These are phyloP conservation scores for Alethe diademata DNA, from an alignment of 2,113 vertebrate genomes.

Conservation along the genomic window DNA sequence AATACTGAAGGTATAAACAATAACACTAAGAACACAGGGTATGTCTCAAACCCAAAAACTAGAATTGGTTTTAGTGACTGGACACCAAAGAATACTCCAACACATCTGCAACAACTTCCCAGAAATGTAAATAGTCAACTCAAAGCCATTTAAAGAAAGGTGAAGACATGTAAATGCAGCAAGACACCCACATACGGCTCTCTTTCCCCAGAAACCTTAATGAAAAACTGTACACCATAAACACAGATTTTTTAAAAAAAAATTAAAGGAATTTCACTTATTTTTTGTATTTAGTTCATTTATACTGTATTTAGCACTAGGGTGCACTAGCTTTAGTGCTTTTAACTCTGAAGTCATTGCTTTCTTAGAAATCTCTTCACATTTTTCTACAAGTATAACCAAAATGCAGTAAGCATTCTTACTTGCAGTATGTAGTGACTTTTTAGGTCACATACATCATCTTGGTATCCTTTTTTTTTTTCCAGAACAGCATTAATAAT, in stretches of 20 bases:
- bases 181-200: neutral
- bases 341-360: neutral
- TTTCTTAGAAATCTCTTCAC: neutral
- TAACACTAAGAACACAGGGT: neutral
- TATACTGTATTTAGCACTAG: neutral
- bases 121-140: neutral
- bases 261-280: neutral
- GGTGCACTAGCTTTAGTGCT: neutral
- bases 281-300: neutral
- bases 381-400: neutral
- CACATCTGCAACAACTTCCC: neutral
- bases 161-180: neutral
- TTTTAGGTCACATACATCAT: neutral
- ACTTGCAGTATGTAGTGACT: neutral
- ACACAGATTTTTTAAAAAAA: neutral
- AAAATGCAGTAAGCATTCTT: neutral
- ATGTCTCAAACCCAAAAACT: neutral
- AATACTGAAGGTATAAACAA: neutral
- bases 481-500: neutral
- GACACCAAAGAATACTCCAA: neutral
- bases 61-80: neutral
- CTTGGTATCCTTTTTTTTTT: neutral
- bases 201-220: neutral
- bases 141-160: neutral
- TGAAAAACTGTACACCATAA: neutral